Percentiles rank a stretch among this genome's conserved stretches.
Conservation (phyloP, 2,113 vertebrate species). For the Dolichotis patagonum region DNA sequence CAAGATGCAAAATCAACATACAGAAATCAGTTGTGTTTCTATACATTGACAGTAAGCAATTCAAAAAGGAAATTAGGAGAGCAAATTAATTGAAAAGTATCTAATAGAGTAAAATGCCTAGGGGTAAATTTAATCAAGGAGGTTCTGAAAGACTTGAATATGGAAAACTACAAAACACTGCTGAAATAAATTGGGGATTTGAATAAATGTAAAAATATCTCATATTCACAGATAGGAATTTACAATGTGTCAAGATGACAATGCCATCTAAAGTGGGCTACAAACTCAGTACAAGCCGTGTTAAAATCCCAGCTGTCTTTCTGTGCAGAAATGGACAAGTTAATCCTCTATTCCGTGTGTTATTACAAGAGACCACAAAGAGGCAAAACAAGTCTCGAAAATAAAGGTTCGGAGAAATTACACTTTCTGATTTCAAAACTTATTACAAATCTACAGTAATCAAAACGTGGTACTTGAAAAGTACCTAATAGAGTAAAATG, state of each 20-base stretch:
- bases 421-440: not conserved
- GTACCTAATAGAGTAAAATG: too few relatives aligned
- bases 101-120: not conserved
- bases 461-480: not conserved
- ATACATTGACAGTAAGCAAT: not conserved
- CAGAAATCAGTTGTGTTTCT: not conserved
- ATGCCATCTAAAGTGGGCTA: not conserved
- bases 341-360: not conserved
- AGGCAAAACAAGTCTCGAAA: not conserved
- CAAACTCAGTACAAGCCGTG: not conserved
- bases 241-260: not conserved
- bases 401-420: not conserved
- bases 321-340: constrained; percentile 19
- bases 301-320: not conserved
- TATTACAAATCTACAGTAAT: not conserved
- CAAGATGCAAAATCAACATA: not conserved
- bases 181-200: not conserved
- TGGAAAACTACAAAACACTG: not conserved
- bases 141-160: not conserved
- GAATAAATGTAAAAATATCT: not conserved
- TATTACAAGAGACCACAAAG: not conserved
- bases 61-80: not conserved
- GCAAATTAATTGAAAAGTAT: not conserved
- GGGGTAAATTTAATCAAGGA: not conserved
- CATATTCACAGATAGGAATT: not conserved